Evolutionary conservation across 2,113 vertebrate species (phyloP).

Genomic region (Lophius piscatorius): DNA sequence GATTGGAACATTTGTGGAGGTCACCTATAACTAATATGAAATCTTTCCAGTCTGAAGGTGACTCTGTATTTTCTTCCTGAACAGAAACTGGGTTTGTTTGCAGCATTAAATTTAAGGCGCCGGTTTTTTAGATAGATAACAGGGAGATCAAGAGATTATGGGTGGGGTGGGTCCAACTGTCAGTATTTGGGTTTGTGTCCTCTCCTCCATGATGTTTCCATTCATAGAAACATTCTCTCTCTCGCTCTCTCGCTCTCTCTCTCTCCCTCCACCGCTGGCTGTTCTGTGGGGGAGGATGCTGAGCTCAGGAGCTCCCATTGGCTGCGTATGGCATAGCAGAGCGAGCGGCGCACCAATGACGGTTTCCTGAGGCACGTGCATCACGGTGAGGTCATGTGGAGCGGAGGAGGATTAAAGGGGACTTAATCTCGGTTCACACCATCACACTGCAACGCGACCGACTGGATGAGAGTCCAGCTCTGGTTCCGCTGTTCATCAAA

Average conservation of each 20-base stretch:
- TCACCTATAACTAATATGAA: no score
- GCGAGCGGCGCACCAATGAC: slow-evolving; percentile 61
- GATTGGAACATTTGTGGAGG: no score
- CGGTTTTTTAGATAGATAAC: no score
- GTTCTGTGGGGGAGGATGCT: slow-evolving; percentile 54
- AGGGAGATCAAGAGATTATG: no score
- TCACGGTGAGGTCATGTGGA: slow-evolving; percentile 72
- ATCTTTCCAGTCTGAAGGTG: no score
- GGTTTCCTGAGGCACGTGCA: slow-evolving; percentile 44
- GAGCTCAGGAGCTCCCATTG: slow-evolving; percentile 68
- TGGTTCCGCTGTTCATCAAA: no score
- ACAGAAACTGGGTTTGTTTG: no score
- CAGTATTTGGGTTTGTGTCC: slow-evolving; percentile 32
- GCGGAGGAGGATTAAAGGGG: slow-evolving; percentile 71
- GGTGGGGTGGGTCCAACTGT: no score
- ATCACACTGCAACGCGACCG: slow-evolving; percentile 41
- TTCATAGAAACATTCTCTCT: slow-evolving; percentile 53
- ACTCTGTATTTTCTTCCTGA: no score
- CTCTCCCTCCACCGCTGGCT: slow-evolving; percentile 28
- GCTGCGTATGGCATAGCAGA: slow-evolving; percentile 59
- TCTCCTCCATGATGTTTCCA: slow-evolving; percentile 58
- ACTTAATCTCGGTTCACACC: slow-evolving; percentile 62
- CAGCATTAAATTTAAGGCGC: no score
- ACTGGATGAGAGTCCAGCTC: background rate
- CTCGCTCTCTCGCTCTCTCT: background rate